These are phyloP conservation scores for Drosophila virilis DNA, from an alignment of 1,140 invertebrate genomes.

Conservation along the genomic window DNA sequence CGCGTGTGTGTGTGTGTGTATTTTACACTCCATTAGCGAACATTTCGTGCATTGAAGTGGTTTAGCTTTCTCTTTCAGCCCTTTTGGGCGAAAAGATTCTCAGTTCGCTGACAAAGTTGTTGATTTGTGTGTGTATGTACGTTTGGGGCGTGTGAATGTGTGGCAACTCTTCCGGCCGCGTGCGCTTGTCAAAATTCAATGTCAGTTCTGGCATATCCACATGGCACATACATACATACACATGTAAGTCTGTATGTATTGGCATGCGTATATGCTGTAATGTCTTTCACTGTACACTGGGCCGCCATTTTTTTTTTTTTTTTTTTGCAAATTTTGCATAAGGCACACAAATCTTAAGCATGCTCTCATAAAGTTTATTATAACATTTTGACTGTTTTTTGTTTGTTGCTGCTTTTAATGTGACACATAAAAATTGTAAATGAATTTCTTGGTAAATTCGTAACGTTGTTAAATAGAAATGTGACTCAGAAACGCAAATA, in stretches of 20 bases:
- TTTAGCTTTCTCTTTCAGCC: conserved; percentile 78
- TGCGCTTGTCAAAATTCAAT: conserved; percentile 78
- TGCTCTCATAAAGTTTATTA: conserved; percentile 50
- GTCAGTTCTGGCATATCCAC: conserved; percentile 61
- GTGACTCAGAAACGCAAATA: not conserved
- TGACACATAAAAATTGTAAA: conserved; percentile 46
- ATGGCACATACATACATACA: too few species aligned
- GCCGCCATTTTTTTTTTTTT: conserved; percentile 60
- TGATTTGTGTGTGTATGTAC: conserved; percentile 25
- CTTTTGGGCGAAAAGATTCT: conserved; percentile 41
- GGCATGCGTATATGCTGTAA: conserved; percentile 21
- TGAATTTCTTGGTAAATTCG: conserved; percentile 8
- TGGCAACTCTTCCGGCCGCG: conserved; percentile 46
- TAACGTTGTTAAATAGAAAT: conserved; percentile 4
- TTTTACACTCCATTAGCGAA: conserved; percentile 79
- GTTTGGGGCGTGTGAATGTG: conserved; percentile 26
- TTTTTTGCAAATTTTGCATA: conserved; percentile 29
- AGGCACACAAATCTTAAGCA: conserved; percentile 26
- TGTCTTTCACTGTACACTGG: conserved; percentile 43
- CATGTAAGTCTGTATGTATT: conserved; percentile 14
- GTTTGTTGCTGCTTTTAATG: conserved; percentile 17
- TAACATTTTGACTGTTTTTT: conserved; percentile 13
- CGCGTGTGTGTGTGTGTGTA: conserved; percentile 53
- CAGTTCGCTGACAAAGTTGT: conserved; percentile 35
- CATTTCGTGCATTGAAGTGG: conserved; percentile 62